phyloP scores from a whole-genome alignment of 2,797 vertebrate genomes.

The Botia almorhae region DNA sequence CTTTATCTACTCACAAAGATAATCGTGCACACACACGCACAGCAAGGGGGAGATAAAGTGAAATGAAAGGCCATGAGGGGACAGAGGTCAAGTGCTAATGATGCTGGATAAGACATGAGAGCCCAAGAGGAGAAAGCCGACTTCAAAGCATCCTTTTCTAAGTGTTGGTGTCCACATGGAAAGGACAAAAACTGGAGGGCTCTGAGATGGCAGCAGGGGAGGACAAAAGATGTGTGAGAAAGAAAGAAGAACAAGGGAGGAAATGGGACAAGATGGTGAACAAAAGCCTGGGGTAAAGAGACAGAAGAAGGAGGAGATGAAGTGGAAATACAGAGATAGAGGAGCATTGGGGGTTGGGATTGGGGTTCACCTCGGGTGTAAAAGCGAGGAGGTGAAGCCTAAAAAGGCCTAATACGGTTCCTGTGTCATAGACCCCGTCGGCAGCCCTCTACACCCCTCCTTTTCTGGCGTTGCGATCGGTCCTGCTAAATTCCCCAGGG shows the following conservation, averaged over 20 bases:
- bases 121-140: conserved; percentile 23
- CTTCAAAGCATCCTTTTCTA: conserved; percentile 37
- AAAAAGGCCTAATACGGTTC: conserved; percentile 74
- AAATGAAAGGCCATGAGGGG: conserved; percentile 69
- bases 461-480: conserved; percentile 63
- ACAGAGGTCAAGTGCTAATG: conserved; percentile 77
- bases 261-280: conserved; percentile 71
- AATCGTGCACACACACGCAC: conserved; percentile 39
- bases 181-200: conserved; percentile 31
- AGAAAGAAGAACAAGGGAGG: conserved; percentile 58
- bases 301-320: conserved; percentile 61
- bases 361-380: conserved; percentile 72
- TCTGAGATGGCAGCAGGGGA: conserved; percentile 67
- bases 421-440: conserved; percentile 72
- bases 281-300: conserved; percentile 68
- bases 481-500: conserved; percentile 78
- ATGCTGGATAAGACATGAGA: conserved; percentile 68
- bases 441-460: conserved; percentile 46
- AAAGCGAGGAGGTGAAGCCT: conserved; percentile 71
- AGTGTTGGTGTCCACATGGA: conserved; percentile 1
- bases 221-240: conserved; percentile 44
- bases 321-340: conserved; percentile 62
- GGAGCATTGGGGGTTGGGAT: conserved; percentile 50
- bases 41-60: conserved; percentile 68
- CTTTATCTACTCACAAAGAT: conserved; percentile 47